phyloP scores from a whole-genome alignment of 1,140 invertebrate species.

The Drosophila sp. region DNA sequence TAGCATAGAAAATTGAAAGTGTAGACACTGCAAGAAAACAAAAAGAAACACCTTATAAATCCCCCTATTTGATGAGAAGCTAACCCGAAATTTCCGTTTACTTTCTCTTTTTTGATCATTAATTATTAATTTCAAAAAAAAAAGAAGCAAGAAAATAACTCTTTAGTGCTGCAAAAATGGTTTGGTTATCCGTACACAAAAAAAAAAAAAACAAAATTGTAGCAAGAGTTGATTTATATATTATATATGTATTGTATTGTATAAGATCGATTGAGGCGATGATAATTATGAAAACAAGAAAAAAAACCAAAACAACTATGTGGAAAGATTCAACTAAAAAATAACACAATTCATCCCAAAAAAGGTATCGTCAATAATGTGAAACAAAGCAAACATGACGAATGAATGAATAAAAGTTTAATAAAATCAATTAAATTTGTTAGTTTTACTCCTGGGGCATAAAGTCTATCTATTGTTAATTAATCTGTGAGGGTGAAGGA shows the following conservation, averaged over 20 bases:
- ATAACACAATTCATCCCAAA: constrained; percentile 25
- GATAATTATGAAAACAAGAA: constrained; percentile 38
- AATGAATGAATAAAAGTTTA: constrained; percentile 80
- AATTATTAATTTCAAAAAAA: background rate
- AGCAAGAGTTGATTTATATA: constrained; percentile 40
- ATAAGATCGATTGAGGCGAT: constrained; percentile 29
- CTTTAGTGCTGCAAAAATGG: constrained; percentile 32
- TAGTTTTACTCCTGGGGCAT: background rate
- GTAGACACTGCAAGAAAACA: constrained; percentile 62
- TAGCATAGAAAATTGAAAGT: constrained; percentile 53
- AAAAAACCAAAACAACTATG: constrained; percentile 22
- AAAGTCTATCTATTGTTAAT: too few species aligned
- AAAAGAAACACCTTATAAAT: constrained; percentile 8
- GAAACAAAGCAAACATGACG: constrained; percentile 64
- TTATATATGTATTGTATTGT: constrained; percentile 27
- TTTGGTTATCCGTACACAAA: constrained; percentile 25
- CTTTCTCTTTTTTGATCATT: constrained; percentile 43
- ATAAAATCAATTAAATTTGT: constrained; percentile 69
- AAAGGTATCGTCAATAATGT: constrained; percentile 23
- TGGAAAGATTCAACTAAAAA: constrained; percentile 44
- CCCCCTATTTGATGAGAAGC: constrained; percentile 1
- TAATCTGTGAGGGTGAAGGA: too few species aligned
- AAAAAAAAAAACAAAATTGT: constrained; percentile 5
- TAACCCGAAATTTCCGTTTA: constrained; percentile 32
- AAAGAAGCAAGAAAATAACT: background rate